A percentile compares a stretch with the other conserved stretches of the same genome.
Evolutionary conservation across 2,888 invertebrate genomes (phyloP).

Genomic region (Petrophora chlorosata): DNA sequence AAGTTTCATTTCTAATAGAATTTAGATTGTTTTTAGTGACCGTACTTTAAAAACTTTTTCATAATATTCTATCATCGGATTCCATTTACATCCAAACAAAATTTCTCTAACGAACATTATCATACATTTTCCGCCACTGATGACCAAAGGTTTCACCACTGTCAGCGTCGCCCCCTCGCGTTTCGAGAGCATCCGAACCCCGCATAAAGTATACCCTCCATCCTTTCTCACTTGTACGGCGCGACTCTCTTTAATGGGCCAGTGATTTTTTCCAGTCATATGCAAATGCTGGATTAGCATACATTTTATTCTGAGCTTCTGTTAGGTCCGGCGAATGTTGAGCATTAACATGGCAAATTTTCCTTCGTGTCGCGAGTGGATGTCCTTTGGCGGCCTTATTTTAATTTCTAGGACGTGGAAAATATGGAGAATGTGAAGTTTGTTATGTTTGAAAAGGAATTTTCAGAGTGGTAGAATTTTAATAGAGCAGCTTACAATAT

Average conservation of each 20-base stretch:
- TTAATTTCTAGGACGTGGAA: conserved; percentile 19
- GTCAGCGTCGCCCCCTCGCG: background rate
- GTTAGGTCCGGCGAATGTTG: conserved; percentile 51
- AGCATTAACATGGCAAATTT: conserved; percentile 58
- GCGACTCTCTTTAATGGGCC: conserved; percentile 68
- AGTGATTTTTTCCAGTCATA: conserved; percentile 75
- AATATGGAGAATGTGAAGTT: conserved; percentile 1
- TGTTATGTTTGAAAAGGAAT: conserved; percentile 9
- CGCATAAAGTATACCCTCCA: conserved; percentile 37
- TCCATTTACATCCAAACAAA: no score
- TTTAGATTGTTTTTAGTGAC: no score
- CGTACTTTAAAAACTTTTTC: no score
- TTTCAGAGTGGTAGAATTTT: background rate
- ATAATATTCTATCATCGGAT: no score
- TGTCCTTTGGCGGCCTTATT: conserved; percentile 22
- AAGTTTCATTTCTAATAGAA: no score
- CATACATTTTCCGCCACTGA: no score
- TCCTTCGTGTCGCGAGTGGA: conserved; percentile 30
- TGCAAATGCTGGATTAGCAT: conserved; percentile 74
- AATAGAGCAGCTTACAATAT: no score
- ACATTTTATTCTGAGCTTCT: conserved; percentile 62
- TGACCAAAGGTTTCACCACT: no score
- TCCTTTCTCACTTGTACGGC: conserved; percentile 55
- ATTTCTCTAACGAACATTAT: no score
- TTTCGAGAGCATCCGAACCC: conserved; percentile 2